phyloP scores from a whole-genome alignment of 1,140 invertebrate species.

The Pogonomyrmex californicus region DNA sequence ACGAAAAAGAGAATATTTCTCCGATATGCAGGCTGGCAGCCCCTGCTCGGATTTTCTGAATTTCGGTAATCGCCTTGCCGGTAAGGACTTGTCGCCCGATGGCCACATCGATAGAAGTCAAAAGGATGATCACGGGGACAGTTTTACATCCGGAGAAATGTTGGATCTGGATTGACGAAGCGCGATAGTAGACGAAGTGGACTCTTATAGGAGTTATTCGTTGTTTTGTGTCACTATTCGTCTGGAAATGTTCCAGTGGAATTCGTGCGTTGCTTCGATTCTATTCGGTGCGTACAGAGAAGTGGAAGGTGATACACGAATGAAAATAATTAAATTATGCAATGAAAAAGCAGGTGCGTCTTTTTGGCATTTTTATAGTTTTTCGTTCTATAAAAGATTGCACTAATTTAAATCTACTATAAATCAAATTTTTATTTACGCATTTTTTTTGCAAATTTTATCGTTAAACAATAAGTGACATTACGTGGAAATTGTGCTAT shows the following conservation, averaged over 20 bases:
- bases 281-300: neutral
- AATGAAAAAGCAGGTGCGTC: neutral
- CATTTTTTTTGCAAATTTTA: slow-evolving; percentile 24
- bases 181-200: neutral
- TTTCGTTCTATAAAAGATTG: slow-evolving; percentile 36
- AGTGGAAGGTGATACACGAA: slow-evolving; percentile 14
- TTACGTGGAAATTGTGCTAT: slow-evolving; percentile 6
- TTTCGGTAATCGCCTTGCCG: slow-evolving; percentile 74
- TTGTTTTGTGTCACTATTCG: slow-evolving; percentile 20
- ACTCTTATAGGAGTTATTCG: slow-evolving; percentile 21
- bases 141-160: slow-evolving; percentile 49
- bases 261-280: slow-evolving; percentile 21
- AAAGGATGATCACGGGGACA: slow-evolving; percentile 63
- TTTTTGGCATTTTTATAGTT: slow-evolving; percentile 50
- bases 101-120: slow-evolving; percentile 67
- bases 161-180: slow-evolving; percentile 70
- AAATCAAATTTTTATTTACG: slow-evolving; percentile 19
- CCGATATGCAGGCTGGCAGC: slow-evolving; percentile 73
- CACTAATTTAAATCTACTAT: neutral
- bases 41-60: slow-evolving; percentile 78
- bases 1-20: slow-evolving; percentile 68
- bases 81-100: slow-evolving; percentile 68
- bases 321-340: slow-evolving; percentile 32
- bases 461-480: slow-evolving; percentile 21
- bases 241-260: neutral